Evolutionary conservation across 2,113 vertebrate species (phyloP).

Genomic region (Phylloscopus trochilus): DNA sequence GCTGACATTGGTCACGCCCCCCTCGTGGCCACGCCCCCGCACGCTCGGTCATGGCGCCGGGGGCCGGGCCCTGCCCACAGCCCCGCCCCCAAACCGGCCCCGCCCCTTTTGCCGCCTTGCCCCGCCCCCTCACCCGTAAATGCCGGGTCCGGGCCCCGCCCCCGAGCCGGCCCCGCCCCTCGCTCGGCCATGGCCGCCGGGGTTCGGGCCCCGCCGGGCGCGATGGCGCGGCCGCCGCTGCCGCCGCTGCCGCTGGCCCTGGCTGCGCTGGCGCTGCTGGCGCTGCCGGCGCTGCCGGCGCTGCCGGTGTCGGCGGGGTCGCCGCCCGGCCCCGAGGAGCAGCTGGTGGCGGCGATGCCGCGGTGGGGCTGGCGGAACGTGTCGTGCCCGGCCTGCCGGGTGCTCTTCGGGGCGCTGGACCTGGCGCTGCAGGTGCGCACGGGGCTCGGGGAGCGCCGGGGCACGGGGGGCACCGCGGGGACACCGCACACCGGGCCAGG

Average conservation of each 20-base stretch:
- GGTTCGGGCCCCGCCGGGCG: background rate
- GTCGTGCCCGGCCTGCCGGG: background rate
- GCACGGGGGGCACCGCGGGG: background rate
- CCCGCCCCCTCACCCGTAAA: too few species aligned
- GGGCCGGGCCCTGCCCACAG: background rate
- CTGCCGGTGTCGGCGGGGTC: background rate
- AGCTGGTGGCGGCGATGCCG: background rate
- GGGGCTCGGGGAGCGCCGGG: background rate
- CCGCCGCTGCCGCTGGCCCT: background rate
- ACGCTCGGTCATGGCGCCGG: rapidly evolving
- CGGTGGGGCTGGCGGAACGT: background rate
- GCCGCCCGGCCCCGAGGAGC: background rate
- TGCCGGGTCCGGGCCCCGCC: background rate
- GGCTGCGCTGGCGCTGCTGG: background rate
- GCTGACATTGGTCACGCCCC: background rate
- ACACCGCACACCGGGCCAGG: background rate
- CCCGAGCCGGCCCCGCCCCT: background rate
- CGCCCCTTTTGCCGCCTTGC: too few species aligned
- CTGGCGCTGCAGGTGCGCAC: background rate
- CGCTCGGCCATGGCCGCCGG: background rate
- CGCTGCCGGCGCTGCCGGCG: background rate
- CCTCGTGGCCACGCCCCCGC: rapidly evolving
- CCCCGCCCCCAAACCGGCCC: too few species aligned
- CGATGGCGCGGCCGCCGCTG: background rate
- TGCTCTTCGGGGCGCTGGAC: background rate